A percentile compares a stretch with the other conserved stretches of the same genome.
Conservation (phyloP, 2,797 vertebrate genomes). For the Melopsittacus undulatus region DNA sequence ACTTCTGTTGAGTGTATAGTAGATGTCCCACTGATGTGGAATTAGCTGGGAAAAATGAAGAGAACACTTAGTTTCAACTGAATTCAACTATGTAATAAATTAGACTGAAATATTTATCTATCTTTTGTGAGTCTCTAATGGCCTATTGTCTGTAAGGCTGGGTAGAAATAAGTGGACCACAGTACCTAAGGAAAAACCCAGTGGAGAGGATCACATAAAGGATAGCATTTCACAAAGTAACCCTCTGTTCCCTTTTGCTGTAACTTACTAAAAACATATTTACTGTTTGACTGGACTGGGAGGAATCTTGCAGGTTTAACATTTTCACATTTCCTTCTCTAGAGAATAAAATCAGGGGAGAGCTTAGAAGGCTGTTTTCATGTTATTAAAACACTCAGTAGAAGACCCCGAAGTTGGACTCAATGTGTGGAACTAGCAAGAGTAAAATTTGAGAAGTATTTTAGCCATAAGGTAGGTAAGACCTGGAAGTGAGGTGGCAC, state of each 20-base stretch:
- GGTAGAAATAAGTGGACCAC: background rate
- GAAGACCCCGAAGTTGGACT: constrained; percentile 89
- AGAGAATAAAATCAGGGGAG: constrained; percentile 92
- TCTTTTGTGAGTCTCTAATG: background rate
- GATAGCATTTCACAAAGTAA: background rate
- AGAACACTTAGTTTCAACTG: background rate
- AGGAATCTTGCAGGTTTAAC: background rate
- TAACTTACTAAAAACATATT: background rate
- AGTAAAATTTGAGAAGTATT: constrained; percentile 98
- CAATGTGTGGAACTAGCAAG: constrained; percentile 90
- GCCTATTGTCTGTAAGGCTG: background rate
- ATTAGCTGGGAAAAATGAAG: background rate
- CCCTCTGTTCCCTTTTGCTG: background rate
- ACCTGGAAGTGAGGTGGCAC: background rate
- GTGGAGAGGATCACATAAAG: background rate
- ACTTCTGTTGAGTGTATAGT: background rate
- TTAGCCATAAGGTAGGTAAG: constrained; percentile 91
- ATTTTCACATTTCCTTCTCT: background rate
- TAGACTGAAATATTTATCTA: background rate
- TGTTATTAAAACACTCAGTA: constrained; percentile 92
- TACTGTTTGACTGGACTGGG: background rate
- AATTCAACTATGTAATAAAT: background rate
- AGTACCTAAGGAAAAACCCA: background rate
- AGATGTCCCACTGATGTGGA: background rate
- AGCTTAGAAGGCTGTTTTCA: constrained; percentile 97